Percentiles rank a stretch among this genome's conserved stretches.
These are phyloP conservation scores for Trilocha varians DNA, from an alignment of 2,888 invertebrate genomes.

Conservation along the genomic window DNA sequence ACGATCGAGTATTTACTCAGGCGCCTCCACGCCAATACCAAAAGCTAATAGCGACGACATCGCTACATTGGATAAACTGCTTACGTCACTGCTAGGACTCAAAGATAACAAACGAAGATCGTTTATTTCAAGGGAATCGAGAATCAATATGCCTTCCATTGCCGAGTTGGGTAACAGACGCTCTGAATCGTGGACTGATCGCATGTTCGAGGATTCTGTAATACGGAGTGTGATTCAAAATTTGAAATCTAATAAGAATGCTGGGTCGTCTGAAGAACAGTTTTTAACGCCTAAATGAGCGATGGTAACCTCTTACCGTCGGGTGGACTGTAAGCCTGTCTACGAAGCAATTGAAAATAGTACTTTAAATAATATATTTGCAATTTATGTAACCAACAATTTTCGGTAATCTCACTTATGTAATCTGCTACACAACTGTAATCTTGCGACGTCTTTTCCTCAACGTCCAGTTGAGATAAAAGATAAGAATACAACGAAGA, in stretches of 20 bases:
- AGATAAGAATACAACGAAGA: too few relatives aligned
- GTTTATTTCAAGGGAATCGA: constrained; percentile 53
- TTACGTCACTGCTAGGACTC: constrained; percentile 73
- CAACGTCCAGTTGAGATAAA: too few relatives aligned
- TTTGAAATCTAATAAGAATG: constrained; percentile 42
- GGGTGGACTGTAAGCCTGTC: too few relatives aligned
- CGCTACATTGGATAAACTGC: constrained; percentile 75
- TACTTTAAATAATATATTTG: too few relatives aligned
- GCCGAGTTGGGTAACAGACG: constrained; percentile 32
- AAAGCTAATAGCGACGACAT: constrained; percentile 71
- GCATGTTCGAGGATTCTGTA: constrained; percentile 54
- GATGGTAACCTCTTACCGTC: too few relatives aligned
- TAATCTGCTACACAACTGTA: too few relatives aligned
- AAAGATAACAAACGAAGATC: constrained; percentile 45
- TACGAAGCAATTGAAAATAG: too few relatives aligned
- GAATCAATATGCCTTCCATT: constrained; percentile 42
- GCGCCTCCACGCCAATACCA: constrained; percentile 34
- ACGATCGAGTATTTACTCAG: constrained; percentile 44
- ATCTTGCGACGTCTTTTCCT: too few relatives aligned
- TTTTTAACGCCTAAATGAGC: constrained; percentile 54
- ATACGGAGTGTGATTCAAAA: constrained; percentile 53
- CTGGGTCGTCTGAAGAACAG: constrained; percentile 46
- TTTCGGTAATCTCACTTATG: too few relatives aligned
- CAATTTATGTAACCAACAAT: too few relatives aligned
- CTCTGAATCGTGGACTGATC: constrained; percentile 60